Evolutionary conservation across 2,797 vertebrate genomes (phyloP), one percentile per base, ranked within the genome.

Genomic region (Danio aesculapii): DNA sequence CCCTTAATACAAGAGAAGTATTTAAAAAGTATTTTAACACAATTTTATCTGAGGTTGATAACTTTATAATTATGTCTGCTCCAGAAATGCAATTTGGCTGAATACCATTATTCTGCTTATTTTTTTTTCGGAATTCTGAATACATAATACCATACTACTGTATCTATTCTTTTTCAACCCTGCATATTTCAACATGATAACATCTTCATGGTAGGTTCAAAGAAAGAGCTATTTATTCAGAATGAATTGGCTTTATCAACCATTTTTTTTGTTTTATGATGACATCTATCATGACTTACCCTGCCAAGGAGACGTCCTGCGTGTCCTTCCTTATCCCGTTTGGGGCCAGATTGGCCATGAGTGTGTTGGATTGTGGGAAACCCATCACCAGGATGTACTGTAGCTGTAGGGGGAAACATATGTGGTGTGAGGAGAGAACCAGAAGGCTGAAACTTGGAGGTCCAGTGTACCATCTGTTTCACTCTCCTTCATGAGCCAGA

Each of bases 401-500:
- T 93, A 90, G 91, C 94, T 85, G 79, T 89, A 53, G 91, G 93
- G 90, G 83, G 87, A 91, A 92, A 91, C 94, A 94, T 94, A 94
- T 94, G 93, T 92, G 92, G 88, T 88, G 85, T 87, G 89, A 89
- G 88, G 90, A 92, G 90, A 88, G 86, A 88, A 93, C 89, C 92
- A 94, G 93, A 93, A 92, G 91, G 93, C 88, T 62, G 55, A 75
- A 83, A 88, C 76, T 84, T 91, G 92, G 90, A 90, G 90, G 91
- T 94, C 93, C 94, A 94, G 90, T 91, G 88, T 89, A 87, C 94
- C 93, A 94, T 94, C 92, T 95, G 94, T 88, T 88, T 81, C 77
- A 19, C 72, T 86, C 80, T 84, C 72, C 85, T 84, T 85, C 89
- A 85, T 79, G 84, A 79, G 88, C 90, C 91, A 91, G 87, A 86